A percentile compares a stretch with the other conserved stretches of the same genome.
Evolutionary conservation across 2,888 invertebrate species (phyloP).

Genomic region (Odontomyia ornata): DNA sequence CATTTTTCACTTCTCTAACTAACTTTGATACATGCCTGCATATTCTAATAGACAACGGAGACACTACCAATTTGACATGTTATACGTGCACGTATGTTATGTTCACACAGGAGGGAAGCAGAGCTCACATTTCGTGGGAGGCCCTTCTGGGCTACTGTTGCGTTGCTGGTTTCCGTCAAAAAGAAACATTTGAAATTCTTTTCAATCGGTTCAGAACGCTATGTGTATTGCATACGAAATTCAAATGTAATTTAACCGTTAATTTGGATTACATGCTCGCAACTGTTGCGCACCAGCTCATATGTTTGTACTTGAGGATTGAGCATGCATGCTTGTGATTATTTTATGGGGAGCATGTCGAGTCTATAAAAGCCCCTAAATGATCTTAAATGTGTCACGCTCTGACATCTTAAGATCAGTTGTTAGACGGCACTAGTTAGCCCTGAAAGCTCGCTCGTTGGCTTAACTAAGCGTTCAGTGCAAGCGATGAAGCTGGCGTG

Average conservation of each 20-base stretch:
- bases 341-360: constrained; percentile 9
- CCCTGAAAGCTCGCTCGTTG: constrained; percentile 9
- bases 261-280: constrained; percentile 30
- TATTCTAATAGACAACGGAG: background rate
- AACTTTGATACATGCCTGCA: background rate
- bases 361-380: constrained; percentile 35
- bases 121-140: background rate
- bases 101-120: background rate
- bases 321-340: background rate
- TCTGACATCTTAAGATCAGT: constrained; percentile 24
- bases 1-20: background rate
- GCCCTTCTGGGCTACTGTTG: background rate
- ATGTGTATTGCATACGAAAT: constrained; percentile 18
- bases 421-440: background rate
- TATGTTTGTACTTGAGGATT: background rate
- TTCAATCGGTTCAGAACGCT: background rate
- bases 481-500: constrained; percentile 6
- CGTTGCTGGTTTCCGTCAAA: background rate
- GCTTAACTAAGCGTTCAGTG: background rate
- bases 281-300: background rate
- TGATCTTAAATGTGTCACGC: constrained; percentile 40
- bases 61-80: constrained; percentile 3
- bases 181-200: constrained; percentile 2
- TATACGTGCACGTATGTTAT: constrained; percentile 5
- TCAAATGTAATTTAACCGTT: constrained; percentile 2